A percentile compares a stretch with the other conserved stretches of the same genome.
Conservation (phyloP, 2,888 invertebrate species). For the Philonicus albiceps region DNA sequence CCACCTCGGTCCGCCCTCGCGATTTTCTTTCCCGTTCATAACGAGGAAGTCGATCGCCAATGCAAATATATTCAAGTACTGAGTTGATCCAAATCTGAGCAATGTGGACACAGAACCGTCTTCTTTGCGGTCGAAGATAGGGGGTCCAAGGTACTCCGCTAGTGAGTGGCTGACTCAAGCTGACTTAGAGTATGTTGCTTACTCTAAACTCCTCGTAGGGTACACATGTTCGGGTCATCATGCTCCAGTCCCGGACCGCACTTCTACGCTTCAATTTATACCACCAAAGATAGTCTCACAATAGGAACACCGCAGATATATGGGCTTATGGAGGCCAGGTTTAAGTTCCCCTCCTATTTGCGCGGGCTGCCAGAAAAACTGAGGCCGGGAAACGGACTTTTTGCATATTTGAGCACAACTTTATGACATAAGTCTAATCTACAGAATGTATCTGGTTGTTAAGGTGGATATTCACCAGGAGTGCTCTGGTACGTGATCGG, state of each 20-base stretch:
- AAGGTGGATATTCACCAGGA: constrained; percentile 13
- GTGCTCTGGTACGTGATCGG: constrained; percentile 23
- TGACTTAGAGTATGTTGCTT: not conserved
- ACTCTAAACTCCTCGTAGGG: not conserved
- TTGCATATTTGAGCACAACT: constrained; percentile 38
- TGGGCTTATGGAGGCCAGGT: not conserved
- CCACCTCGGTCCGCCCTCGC: not conserved
- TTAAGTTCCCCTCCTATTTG: not conserved
- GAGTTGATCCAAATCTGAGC: constrained; percentile 34
- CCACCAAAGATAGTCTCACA: constrained; percentile 29
- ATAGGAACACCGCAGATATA: constrained; percentile 31
- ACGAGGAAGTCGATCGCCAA: constrained; percentile 37
- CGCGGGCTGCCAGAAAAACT: not conserved
- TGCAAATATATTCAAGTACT: constrained; percentile 35
- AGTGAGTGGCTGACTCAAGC: not conserved
- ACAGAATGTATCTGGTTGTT: constrained; percentile 18
- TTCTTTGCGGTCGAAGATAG: constrained; percentile 1
- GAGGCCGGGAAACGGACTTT: not conserved
- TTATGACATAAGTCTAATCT: constrained; percentile 37
- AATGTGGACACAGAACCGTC: constrained; percentile 8
- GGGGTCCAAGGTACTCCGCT: not conserved
- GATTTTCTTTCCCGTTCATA: not conserved
- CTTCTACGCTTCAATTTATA: constrained; percentile 22
- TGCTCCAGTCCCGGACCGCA: not conserved
- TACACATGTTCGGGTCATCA: constrained; percentile 10